phyloP scores from a whole-genome alignment of 2,888 invertebrate genomes.

The Mythimna pallens region DNA sequence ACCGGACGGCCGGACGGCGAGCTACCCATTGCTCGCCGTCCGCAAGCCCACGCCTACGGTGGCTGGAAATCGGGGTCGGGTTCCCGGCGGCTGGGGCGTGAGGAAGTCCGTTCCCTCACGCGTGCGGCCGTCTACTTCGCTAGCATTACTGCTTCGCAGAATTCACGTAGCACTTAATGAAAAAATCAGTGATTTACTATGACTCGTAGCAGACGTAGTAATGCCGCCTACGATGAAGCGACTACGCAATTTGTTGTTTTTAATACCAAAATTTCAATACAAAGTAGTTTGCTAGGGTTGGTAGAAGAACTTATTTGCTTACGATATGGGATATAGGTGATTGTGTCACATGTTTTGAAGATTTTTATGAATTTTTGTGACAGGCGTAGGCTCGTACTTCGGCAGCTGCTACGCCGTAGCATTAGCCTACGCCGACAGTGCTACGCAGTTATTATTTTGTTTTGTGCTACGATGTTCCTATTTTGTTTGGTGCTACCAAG shows the following conservation, averaged over 20 bases:
- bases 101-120: too few species aligned
- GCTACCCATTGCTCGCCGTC: too few species aligned
- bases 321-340: too few species aligned
- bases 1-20: too few species aligned
- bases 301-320: too few species aligned
- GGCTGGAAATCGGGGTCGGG: too few species aligned
- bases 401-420: slow-evolving; percentile 33
- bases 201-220: not conserved
- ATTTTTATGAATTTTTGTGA: not conserved
- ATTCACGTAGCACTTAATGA: slow-evolving; percentile 10
- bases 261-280: too few species aligned
- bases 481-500: not conserved
- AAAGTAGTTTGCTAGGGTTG: too few species aligned
- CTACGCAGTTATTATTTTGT: not conserved
- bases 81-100: too few species aligned
- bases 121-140: too few species aligned
- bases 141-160: too few species aligned
- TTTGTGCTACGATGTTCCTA: not conserved
- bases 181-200: slow-evolving; percentile 10
- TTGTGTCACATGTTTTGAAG: not conserved
- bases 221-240: not conserved
- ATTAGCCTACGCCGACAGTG: slow-evolving; percentile 20
- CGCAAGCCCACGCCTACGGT: too few species aligned
- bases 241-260: not conserved
- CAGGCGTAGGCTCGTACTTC: not conserved